phyloP scores from a whole-genome alignment of 1,140 invertebrate species.

The Sitophilus oryzae region DNA sequence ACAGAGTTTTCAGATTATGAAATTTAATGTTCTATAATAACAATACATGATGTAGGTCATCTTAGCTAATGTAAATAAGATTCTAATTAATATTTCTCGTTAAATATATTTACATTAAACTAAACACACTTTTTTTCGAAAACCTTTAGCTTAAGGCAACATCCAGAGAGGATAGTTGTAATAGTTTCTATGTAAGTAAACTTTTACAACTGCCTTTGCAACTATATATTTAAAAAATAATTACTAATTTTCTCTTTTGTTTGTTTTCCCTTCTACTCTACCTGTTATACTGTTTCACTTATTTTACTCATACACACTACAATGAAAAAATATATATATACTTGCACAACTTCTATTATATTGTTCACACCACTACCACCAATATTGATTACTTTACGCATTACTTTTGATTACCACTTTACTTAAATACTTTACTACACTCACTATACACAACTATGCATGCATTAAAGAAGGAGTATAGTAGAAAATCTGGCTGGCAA shows the following conservation, averaged over 20 bases:
- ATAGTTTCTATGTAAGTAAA: constrained; percentile 27
- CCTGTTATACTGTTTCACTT: constrained; percentile 9
- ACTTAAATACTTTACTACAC: background rate
- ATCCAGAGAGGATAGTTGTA: constrained; percentile 28
- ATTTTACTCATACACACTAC: background rate
- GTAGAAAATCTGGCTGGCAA: constrained; percentile 52
- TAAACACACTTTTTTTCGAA: background rate
- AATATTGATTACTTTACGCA: background rate
- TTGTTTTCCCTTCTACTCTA: background rate
- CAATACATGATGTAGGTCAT: no score
- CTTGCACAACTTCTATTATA: no score
- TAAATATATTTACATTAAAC: no score
- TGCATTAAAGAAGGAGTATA: constrained; percentile 28
- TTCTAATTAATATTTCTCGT: no score
- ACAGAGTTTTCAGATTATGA: no score
- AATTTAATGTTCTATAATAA: no score
- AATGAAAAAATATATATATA: constrained; percentile 1
- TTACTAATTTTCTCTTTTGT: constrained; percentile 6
- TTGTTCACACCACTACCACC: constrained; percentile 1
- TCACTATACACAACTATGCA: constrained; percentile 17
- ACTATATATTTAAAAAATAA: no score
- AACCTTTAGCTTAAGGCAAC: constrained; percentile 10
- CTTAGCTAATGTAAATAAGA: no score
- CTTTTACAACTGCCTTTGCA: constrained; percentile 31
- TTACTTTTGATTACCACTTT: constrained; percentile 2